phyloP scores from a whole-genome alignment of 2,888 invertebrate genomes.

The Sinelater perroti region DNA sequence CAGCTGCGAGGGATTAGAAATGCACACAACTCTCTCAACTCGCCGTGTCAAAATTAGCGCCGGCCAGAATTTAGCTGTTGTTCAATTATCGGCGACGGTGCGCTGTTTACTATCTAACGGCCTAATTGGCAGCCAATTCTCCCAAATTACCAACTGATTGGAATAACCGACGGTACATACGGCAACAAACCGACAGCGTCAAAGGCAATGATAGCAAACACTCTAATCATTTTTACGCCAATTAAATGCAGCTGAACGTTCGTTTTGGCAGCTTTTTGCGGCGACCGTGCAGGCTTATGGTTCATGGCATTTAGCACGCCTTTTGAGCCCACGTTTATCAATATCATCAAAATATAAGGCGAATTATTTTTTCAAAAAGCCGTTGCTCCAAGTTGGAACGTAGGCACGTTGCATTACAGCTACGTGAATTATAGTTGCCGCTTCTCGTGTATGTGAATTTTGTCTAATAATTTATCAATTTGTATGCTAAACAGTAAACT shows the following conservation, averaged over 20 bases:
- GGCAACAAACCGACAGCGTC: constrained; percentile 10
- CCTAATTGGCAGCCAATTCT: constrained; percentile 25
- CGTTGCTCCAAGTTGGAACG: not conserved
- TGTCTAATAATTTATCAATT: constrained; percentile 32
- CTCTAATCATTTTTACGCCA: constrained; percentile 13
- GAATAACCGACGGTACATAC: constrained; percentile 19
- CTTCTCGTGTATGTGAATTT: not conserved
- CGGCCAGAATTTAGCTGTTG: constrained; percentile 20
- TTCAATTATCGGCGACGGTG: constrained; percentile 16
- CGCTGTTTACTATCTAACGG: constrained; percentile 24
- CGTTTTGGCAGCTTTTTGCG: not conserved
- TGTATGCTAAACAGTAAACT: constrained; percentile 29
- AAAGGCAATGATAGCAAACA: constrained; percentile 18
- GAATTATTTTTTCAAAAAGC: not conserved
- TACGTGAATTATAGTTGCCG: too few relatives aligned
- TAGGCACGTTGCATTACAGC: too few relatives aligned
- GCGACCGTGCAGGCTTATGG: not conserved
- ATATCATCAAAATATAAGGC: too few relatives aligned
- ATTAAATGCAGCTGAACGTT: constrained; percentile 8
- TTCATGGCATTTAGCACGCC: not conserved
- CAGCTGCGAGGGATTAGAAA: too few relatives aligned
- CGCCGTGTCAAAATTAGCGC: not conserved
- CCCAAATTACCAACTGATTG: constrained; percentile 26
- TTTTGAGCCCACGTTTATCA: too few relatives aligned
- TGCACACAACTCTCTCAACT: too few relatives aligned